Conservation (phyloP, 2,113 vertebrate genomes). For the Puma concolor region DNA sequence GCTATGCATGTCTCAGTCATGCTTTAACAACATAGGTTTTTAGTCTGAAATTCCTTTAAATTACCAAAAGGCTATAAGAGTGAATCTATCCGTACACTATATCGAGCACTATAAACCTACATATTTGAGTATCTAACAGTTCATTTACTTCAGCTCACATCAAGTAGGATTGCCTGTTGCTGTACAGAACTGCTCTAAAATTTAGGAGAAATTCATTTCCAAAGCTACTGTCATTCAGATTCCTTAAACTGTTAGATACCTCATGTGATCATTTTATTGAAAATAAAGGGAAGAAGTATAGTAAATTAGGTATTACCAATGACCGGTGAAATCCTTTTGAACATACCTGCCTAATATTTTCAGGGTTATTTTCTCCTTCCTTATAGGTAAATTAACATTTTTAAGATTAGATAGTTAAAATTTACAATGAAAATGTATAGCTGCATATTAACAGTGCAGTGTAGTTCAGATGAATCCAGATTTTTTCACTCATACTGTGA, state of each 20-base stretch:
- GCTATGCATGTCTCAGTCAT: not conserved
- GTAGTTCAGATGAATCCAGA: not conserved
- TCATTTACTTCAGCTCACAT: not conserved
- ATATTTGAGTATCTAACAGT: not conserved
- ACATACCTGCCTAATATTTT: not conserved
- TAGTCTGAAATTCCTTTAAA: not conserved
- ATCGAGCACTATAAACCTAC: not conserved
- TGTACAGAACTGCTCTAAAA: not conserved
- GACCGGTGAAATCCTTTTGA: conserved; percentile 21
- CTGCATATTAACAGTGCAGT: not conserved
- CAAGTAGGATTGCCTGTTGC: not conserved
- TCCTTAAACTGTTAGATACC: conserved; percentile 1
- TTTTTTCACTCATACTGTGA: not conserved
- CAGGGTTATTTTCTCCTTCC: not conserved
- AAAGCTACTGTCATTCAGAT: conserved; percentile 36
- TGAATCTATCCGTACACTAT: not conserved
- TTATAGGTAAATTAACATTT: conserved; percentile 45
- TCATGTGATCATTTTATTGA: conserved; percentile 49
- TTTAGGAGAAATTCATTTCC: conserved; percentile 17
- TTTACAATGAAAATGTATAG: not conserved
- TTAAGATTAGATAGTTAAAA: conserved; percentile 14
- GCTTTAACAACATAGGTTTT: conserved; percentile 12
- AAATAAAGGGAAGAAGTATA: not conserved
- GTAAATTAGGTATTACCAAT: not conserved
- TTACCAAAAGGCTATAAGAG: conserved; percentile 27